phyloP scores from a whole-genome alignment of 2,888 invertebrate species.

The Polyommatus icarus region DNA sequence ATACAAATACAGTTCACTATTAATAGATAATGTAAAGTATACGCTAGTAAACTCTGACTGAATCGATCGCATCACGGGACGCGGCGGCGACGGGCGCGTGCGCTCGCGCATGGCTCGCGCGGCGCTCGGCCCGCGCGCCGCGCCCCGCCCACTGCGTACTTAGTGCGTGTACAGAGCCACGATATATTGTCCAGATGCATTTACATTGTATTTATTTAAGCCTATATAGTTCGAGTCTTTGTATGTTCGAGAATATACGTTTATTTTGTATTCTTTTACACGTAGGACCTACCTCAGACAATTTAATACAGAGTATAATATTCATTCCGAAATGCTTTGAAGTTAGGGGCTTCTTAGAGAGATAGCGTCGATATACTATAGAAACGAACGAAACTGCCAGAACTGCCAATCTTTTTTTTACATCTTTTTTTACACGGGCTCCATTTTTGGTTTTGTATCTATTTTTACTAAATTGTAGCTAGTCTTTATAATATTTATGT shows the following conservation, averaged over 20 bases:
- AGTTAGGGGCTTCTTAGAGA: neutral
- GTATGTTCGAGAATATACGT: conserved; percentile 24
- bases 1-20: conserved; percentile 33
- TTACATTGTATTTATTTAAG: conserved; percentile 28
- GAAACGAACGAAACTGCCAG: conserved; percentile 15
- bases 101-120: conserved; percentile 18
- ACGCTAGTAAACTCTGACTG: conserved; percentile 34
- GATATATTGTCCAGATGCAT: conserved; percentile 24
- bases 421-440: neutral
- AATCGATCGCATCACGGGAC: conserved; percentile 31
- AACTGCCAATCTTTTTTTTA: conserved; percentile 21
- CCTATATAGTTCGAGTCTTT: conserved; percentile 17
- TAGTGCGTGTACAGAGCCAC: conserved; percentile 25
- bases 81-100: neutral
- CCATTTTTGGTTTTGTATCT: conserved; percentile 11
- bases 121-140: neutral
- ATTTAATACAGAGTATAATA: conserved; percentile 21
- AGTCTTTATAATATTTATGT: neutral
- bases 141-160: neutral
- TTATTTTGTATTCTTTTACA: conserved; percentile 31
- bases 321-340: conserved; percentile 22
- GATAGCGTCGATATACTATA: conserved; percentile 19
- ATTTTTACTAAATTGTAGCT: neutral
- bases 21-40: conserved; percentile 33
- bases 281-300: conserved; percentile 27